Evolutionary conservation across 2,113 vertebrate species (phyloP).

Genomic region (Indicator indicator): DNA sequence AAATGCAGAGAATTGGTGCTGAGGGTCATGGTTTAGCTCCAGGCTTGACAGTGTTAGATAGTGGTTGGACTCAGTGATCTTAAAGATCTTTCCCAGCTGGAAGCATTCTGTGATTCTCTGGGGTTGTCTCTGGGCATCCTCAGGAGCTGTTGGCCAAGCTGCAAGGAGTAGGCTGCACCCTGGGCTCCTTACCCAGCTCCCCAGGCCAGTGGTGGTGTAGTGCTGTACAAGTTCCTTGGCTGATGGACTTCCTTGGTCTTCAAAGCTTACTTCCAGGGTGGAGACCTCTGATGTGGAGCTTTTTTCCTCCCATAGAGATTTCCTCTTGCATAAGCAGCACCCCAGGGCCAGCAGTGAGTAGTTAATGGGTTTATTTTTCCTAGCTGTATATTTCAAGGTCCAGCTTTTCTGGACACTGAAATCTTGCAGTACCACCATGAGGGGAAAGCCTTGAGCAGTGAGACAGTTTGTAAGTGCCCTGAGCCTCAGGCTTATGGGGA

Average conservation of each 20-base stretch:
- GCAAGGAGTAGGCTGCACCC: neutral
- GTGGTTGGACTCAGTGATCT: no score
- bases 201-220: accelerated
- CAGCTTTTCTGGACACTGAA: neutral
- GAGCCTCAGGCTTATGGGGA: neutral
- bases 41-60: no score
- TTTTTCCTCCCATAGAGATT: neutral
- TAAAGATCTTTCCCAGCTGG: no score
- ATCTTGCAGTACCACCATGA: neutral
- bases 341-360: neutral
- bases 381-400: neutral
- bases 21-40: no score
- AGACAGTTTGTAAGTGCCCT: neutral
- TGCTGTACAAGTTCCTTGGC: neutral
- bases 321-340: neutral
- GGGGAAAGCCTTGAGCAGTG: neutral
- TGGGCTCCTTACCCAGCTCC: neutral
- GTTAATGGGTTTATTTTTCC: neutral
- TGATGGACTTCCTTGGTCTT: neutral
- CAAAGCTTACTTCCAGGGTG: neutral
- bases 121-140: neutral
- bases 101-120: neutral
- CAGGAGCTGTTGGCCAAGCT: neutral
- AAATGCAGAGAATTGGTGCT: no score
- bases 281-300: neutral